Conservation (phyloP, 2,113 vertebrate species). For the Periophthalmus modestus region DNA sequence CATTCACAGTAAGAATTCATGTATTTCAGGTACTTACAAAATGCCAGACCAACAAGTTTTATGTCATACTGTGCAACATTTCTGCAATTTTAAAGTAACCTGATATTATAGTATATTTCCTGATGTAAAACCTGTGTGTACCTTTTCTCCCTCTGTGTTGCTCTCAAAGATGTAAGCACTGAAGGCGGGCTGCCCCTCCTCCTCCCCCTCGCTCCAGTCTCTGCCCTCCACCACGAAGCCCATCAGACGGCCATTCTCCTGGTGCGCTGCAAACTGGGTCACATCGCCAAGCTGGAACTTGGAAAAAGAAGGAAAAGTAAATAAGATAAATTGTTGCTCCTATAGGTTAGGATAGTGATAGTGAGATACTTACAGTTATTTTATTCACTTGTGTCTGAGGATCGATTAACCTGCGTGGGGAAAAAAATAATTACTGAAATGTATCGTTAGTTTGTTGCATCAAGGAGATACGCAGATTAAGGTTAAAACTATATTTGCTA, state of each 20-base stretch:
- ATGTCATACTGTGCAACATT: too few species aligned
- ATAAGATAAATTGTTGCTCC: not conserved
- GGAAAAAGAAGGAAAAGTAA: not conserved
- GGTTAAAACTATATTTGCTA: too few species aligned
- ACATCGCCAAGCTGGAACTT: conserved; percentile 90
- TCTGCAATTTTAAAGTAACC: too few species aligned
- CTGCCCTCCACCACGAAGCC: conserved; percentile 86
- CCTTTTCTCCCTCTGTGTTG: conserved; percentile 98
- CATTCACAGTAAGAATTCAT: too few species aligned
- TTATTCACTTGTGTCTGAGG: conserved; percentile 96
- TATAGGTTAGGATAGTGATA: not conserved
- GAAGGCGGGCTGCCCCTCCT: conserved; percentile 79
- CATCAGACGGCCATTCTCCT: conserved; percentile 91
- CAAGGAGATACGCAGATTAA: too few species aligned
- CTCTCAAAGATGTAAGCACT: conserved; percentile 93
- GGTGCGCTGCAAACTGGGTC: conserved; percentile 91
- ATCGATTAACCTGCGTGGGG: conserved; percentile 87
- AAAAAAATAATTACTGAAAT: not conserved
- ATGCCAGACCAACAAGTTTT: too few species aligned
- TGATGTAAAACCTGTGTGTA: too few species aligned
- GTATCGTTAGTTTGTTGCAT: too few species aligned
- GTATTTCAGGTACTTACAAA: too few species aligned
- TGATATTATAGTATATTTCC: too few species aligned
- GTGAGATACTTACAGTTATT: conserved; percentile 85
- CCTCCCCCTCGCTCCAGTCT: conserved; percentile 75